A percentile compares a stretch with the other conserved stretches of the same genome.
Evolutionary conservation across 1,140 invertebrate genomes (phyloP).

Genomic region (Macrocentrus cingulum): DNA sequence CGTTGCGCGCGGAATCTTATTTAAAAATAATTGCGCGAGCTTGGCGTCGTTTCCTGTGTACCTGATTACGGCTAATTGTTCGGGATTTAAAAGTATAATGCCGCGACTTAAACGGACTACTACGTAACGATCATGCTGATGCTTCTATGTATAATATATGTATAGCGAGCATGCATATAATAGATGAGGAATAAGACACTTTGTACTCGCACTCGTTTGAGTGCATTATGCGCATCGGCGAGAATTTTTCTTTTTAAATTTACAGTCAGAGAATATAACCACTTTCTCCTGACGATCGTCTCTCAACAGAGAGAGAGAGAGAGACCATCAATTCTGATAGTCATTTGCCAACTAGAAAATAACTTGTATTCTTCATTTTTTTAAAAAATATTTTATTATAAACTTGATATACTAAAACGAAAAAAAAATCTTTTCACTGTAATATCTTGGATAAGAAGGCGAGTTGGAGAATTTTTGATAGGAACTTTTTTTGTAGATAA

Average conservation of each 20-base stretch:
- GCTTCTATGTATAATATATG: not conserved
- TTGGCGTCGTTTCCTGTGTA: conserved; percentile 50
- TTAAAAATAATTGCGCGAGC: conserved; percentile 57
- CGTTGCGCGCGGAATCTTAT: conserved; percentile 44
- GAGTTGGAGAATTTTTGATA: too few species aligned
- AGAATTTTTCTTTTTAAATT: too few species aligned
- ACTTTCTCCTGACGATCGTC: not conserved
- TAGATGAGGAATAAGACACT: not conserved
- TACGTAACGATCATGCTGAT: conserved; percentile 45
- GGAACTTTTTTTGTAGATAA: too few species aligned
- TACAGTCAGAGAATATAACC: not conserved
- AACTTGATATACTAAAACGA: too few species aligned
- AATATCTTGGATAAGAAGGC: too few species aligned
- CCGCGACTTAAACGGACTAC: conserved; percentile 47
- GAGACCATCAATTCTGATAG: too few species aligned
- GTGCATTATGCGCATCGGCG: not conserved
- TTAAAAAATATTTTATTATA: too few species aligned
- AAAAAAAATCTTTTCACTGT: too few species aligned
- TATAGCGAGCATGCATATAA: conserved; percentile 2
- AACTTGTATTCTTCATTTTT: too few species aligned
- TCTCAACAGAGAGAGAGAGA: too few species aligned
- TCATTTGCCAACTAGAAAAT: too few species aligned
- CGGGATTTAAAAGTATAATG: conserved; percentile 59
- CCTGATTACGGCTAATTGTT: conserved; percentile 59
- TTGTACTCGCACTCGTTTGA: conserved; percentile 6